These are phyloP conservation scores for Mormyrus hasselquistii DNA, from an alignment of 2,797 vertebrate species.

Conservation along the genomic window DNA sequence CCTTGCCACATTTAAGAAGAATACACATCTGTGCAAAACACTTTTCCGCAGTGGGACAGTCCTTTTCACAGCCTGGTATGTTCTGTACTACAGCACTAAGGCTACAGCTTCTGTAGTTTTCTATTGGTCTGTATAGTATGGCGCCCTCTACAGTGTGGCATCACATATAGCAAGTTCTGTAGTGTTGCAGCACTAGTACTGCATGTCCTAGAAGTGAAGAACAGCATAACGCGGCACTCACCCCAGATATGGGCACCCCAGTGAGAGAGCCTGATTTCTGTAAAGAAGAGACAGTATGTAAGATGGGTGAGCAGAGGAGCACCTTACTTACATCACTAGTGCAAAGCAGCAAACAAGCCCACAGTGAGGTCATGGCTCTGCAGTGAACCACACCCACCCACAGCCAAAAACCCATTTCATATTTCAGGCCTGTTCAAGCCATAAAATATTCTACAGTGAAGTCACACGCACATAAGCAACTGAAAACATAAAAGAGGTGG, in stretches of 20 bases:
- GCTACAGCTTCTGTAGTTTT: background rate
- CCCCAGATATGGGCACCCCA: constrained; percentile 93
- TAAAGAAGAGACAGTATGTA: constrained; percentile 33
- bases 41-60: background rate
- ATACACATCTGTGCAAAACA: background rate
- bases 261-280: constrained; percentile 89
- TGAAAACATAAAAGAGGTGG: background rate
- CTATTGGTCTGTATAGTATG: background rate
- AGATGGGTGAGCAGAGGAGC: constrained; percentile 11
- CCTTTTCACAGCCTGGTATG: background rate
- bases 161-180: background rate
- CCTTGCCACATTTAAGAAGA: background rate
- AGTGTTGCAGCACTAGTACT: background rate
- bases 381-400: background rate
- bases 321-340: background rate
- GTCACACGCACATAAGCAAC: background rate
- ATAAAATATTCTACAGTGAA: background rate
- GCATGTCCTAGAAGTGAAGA: background rate
- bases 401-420: background rate
- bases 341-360: background rate
- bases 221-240: constrained; percentile 50
- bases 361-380: background rate
- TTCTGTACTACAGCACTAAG: background rate
- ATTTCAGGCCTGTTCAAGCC: background rate
- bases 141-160: background rate